Percentiles rank a stretch among this genome's conserved stretches.
These are phyloP conservation scores for Eriocheir sinensis DNA, from an alignment of 1,140 invertebrate species.

Conservation along the genomic window DNA sequence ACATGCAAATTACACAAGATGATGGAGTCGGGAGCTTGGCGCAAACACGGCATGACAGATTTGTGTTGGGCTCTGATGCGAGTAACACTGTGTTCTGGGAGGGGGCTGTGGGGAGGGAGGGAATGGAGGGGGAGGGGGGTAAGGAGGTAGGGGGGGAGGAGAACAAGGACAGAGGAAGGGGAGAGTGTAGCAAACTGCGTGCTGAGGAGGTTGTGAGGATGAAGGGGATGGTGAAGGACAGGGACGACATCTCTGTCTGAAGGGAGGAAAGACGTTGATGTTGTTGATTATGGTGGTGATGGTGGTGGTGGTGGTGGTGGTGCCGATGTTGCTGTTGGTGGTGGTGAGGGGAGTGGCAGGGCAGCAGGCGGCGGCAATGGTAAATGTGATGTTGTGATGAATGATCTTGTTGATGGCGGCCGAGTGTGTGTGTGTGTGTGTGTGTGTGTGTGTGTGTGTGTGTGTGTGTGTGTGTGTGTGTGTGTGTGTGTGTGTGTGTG, in stretches of 20 bases:
- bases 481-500: slow-evolving; percentile 20
- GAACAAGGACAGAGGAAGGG: not conserved
- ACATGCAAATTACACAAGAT: slow-evolving; percentile 53
- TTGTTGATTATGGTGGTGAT: not conserved
- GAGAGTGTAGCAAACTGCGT: not conserved
- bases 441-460: slow-evolving; percentile 43
- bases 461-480: slow-evolving; percentile 46
- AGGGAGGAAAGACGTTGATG: not conserved
- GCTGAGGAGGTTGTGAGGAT: not conserved
- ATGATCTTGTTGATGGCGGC: not conserved
- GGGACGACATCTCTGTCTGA: not conserved
- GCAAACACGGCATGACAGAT: slow-evolving; percentile 36
- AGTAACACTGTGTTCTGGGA: slow-evolving; percentile 1
- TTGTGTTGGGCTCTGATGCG: slow-evolving; percentile 27
- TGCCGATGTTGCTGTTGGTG: too few relatives aligned
- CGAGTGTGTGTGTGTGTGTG: slow-evolving; percentile 19
- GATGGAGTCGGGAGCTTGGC: slow-evolving; percentile 42
- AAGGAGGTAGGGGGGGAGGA: too few relatives aligned
- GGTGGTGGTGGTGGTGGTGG: not conserved
- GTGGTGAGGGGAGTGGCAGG: not conserved
- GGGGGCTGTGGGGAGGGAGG: not conserved
- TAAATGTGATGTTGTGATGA: not conserved
- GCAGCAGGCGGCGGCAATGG: not conserved
- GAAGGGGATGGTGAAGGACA: not conserved
- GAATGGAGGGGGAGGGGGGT: not conserved